Evolutionary conservation across 2,888 invertebrate genomes (phyloP).

Genomic region (Osedax frankpressi): DNA sequence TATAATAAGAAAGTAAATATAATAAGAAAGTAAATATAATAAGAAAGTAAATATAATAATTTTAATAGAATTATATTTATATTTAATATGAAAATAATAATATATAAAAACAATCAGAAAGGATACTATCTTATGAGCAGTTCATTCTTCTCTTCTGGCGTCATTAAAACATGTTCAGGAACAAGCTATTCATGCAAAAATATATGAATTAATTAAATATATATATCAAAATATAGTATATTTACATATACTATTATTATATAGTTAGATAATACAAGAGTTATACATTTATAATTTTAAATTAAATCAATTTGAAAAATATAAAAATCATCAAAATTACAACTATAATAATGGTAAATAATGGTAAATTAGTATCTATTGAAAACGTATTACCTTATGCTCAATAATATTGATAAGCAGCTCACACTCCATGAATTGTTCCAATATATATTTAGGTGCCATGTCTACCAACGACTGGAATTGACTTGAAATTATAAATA

Average conservation of each 20-base stretch:
- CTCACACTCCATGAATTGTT: constrained; percentile 72
- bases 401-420: constrained; percentile 93
- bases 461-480: constrained; percentile 80
- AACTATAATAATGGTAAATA: too few species aligned
- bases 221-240: too few species aligned
- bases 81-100: background rate
- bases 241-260: too few species aligned
- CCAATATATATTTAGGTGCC: constrained; percentile 96
- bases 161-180: constrained; percentile 95
- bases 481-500: too few species aligned
- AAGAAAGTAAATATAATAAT: too few species aligned
- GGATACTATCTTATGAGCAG: constrained; percentile 80
- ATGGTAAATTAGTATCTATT: background rate
- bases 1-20: too few species aligned
- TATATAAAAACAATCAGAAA: constrained; percentile 24
- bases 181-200: constrained; percentile 57
- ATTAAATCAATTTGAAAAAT: too few species aligned
- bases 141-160: constrained; percentile 92
- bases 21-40: too few species aligned
- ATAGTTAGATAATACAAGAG: too few species aligned
- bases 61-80: too few species aligned
- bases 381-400: constrained; percentile 56
- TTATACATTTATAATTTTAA: too few species aligned
- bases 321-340: too few species aligned
- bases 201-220: background rate